phyloP scores from a whole-genome alignment of 2,113 vertebrate genomes.

The Setophaga petechia region DNA sequence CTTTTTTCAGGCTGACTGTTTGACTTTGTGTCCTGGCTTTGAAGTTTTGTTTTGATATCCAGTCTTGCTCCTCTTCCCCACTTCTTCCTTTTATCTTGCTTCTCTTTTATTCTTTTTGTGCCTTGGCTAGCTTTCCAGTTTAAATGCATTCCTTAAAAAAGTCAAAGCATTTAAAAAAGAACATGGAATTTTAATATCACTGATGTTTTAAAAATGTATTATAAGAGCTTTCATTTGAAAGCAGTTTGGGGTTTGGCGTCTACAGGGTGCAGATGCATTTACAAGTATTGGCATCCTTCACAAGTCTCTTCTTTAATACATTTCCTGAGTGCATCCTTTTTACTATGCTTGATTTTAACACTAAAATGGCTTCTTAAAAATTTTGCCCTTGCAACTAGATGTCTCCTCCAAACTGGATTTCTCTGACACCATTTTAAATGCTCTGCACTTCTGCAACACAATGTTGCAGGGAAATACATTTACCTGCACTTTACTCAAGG shows the following conservation, averaged over 20 bases:
- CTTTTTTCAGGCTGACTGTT: conserved; percentile 21
- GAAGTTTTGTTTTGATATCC: conserved; percentile 60
- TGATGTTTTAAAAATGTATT: conserved; percentile 49
- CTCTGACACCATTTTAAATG: not conserved
- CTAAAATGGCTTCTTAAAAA: conserved; percentile 44
- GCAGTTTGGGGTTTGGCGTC: not conserved
- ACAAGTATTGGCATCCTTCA: conserved; percentile 39
- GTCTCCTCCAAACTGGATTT: conserved; percentile 13
- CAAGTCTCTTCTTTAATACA: not conserved
- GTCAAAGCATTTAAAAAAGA: not conserved
- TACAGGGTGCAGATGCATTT: conserved; percentile 31
- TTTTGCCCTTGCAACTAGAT: conserved; percentile 37
- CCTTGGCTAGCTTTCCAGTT: conserved; percentile 42
- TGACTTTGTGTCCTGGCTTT: conserved; percentile 26
- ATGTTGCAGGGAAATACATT: not conserved
- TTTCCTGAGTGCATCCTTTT: conserved; percentile 54
- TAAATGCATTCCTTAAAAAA: not conserved
- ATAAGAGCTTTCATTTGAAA: conserved; percentile 54
- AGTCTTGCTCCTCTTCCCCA: not conserved
- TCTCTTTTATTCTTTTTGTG: not conserved
- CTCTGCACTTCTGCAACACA: not conserved
- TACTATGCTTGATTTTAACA: conserved; percentile 46
- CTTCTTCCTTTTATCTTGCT: not conserved
- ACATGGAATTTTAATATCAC: conserved; percentile 36
- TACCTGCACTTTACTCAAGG: not conserved